phyloP scores from a whole-genome alignment of 2,113 vertebrate species.

The Perccottus glenii region DNA sequence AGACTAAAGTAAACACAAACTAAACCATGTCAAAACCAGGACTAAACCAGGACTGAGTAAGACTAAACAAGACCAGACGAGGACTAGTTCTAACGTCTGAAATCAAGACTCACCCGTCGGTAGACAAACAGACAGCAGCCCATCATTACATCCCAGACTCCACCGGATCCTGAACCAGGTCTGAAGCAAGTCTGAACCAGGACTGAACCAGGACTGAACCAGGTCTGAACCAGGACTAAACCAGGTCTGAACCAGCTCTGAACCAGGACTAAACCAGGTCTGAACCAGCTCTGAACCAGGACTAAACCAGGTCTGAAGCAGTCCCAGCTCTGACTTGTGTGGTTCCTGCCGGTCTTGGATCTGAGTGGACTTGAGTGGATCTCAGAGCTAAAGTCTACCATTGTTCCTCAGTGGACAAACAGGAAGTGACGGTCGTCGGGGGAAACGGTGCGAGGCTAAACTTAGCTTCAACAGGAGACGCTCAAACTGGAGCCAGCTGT shows the following conservation, averaged over 20 bases:
- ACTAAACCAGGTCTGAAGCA: background rate
- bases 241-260: background rate
- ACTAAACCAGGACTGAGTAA: too few species aligned
- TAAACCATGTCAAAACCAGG: background rate
- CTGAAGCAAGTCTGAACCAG: background rate
- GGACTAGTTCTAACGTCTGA: background rate
- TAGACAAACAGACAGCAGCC: slow-evolving; percentile 94
- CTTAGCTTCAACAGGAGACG: slow-evolving; percentile 65
- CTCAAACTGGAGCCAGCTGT: slow-evolving; percentile 19
- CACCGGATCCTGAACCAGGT: background rate
- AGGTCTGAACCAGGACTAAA: background rate
- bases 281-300: background rate
- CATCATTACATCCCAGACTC: slow-evolving; percentile 79
- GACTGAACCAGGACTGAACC: background rate
- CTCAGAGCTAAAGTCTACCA: background rate
- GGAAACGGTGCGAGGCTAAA: slow-evolving; percentile 61
- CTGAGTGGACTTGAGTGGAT: slow-evolving; percentile 49
- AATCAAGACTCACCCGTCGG: slow-evolving; percentile 84
- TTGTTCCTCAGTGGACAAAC: slow-evolving; percentile 63
- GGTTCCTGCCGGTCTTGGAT: background rate
- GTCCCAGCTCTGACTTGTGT: background rate
- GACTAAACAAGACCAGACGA: background rate
- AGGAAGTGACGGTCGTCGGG: slow-evolving; percentile 63
- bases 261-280: background rate
- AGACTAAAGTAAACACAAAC: background rate